Evolutionary conservation across 2,113 vertebrate genomes (phyloP), one percentile per base, ranked within the genome.

Genomic region (Scopus umbretta): DNA sequence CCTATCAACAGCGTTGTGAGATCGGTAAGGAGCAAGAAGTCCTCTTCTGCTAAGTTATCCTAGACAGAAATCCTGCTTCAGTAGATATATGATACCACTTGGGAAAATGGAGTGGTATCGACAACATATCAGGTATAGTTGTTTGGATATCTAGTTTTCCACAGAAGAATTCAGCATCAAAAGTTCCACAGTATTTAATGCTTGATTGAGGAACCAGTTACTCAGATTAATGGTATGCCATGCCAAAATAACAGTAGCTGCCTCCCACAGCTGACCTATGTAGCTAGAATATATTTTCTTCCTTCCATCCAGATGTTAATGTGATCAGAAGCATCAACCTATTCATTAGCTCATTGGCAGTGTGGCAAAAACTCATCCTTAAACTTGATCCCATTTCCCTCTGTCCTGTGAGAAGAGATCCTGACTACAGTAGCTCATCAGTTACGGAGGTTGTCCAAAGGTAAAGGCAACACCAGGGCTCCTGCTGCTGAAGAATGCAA

Each of bases 301-400:
- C 66, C 30, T 86, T 94, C 92, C 38, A 58, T 58, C 55, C 92
- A 95, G 88, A 91, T 92, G 86, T 86, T 92, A 79, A 53, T 80
- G 36, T 74, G 50, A 84, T 94, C 67, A 92, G 59, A 88, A 88
- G 29, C 45, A 80, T 80, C 80, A 88, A 72, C 50, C 55, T 92
- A 17, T 73, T 80, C 61, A 27, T 83, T 45, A 89, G 16, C 10
- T 93, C 47, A 79, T 36, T 52, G 50, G 59, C 63, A 78, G 42
- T 3, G 1, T 40, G 47, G 68, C 50, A 83, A 89, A 91, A 96
- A 20, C 42, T 74, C 74, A 52, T 90, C 83, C 38, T 84, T 89
- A 74, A 78, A 50, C 56, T 92, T 13, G 3, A 74, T 86, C 30
- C 38, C 40, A 15, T 84, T 88, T 92, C 59, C n/a, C 12, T 6